Evolutionary conservation across 1,140 invertebrate species (phyloP), one percentile per base, ranked within the genome.

Genomic region (Pentalonia nigronervosa): DNA sequence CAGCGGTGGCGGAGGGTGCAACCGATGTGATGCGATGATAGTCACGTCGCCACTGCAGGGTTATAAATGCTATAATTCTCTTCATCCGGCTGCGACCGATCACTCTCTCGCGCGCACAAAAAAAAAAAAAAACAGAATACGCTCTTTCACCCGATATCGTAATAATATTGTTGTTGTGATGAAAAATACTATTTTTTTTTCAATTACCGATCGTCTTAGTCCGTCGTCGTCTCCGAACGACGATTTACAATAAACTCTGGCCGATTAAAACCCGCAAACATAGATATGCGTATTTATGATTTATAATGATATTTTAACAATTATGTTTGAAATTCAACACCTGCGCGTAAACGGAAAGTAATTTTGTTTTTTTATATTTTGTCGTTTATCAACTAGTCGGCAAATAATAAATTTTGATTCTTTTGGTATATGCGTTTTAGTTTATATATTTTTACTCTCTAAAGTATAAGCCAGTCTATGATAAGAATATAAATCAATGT

Each of bases 21-120:
- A 23, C 36, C 34, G 21, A 83, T 83, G 21, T 8, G n/a, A 36
- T 83, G 34, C 21, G 20, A 23, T 11, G 34, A 83, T 83, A 83
- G 81, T 86, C 41, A 86, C 83, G 83, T 86, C 83, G 83, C 83
- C 36, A 41, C 83, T 25, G 60, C 60, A 76, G 60, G 60, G 60
- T 76, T 76, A 76, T 76, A 76, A 76, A 76, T 76, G 60, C n/a
- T 76, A 76, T 76, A 76, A 76, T 76, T 76, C 60, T 4, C n/a
- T 76, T n/a, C 30, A 76, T 76, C 60, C 60, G 60, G 60, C 30
- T 17, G 11, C 60, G 60, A n/a, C 60, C 60, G 14, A 76, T 76
- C 60, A 76, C 11, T 76, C n/a, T 76, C 30, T 2, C 60, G 17
- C 60, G 30, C 11, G 60, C 14, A 7, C 3, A 7, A 7, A 17